Evolutionary conservation across 2,797 vertebrate genomes (phyloP).

Genomic region (Sebastolobus altivelis): DNA sequence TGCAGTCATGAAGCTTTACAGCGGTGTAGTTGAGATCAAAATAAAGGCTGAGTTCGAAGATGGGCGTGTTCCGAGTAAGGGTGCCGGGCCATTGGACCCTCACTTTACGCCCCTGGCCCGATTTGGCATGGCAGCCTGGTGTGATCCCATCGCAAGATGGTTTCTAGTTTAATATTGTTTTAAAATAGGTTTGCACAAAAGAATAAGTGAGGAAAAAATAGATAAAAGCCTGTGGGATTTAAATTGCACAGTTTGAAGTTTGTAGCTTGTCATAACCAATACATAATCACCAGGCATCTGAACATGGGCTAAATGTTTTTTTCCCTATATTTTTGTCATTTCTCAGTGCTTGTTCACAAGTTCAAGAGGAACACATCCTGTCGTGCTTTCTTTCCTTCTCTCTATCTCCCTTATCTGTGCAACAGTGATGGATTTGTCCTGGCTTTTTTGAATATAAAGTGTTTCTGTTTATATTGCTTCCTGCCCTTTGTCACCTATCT

Average conservation of each 20-base stretch:
- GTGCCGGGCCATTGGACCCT: background rate
- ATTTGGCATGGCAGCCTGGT: background rate
- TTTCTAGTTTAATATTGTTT: slow-evolving; percentile 11
- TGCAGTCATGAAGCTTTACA: background rate
- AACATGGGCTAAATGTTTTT: slow-evolving; percentile 15
- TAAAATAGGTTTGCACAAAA: slow-evolving; percentile 10
- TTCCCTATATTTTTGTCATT: slow-evolving; percentile 36
- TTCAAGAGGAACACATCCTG: slow-evolving; percentile 21
- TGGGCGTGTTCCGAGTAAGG: background rate
- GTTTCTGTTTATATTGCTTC: slow-evolving; percentile 34
- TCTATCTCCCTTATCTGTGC: slow-evolving; percentile 15
- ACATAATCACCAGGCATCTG: slow-evolving; percentile 20
- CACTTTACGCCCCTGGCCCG: background rate
- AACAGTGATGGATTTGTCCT: slow-evolving; percentile 10
- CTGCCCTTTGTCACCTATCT: slow-evolving; percentile 29
- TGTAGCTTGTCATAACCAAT: slow-evolving; percentile 28
- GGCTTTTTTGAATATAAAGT: slow-evolving; percentile 32
- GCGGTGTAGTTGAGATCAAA: background rate
- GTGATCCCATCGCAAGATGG: background rate
- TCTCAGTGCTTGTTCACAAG: slow-evolving; percentile 6
- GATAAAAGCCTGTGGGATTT: slow-evolving; percentile 7
- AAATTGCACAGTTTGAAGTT: slow-evolving; percentile 30
- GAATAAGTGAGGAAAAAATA: background rate
- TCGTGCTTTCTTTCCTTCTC: background rate
- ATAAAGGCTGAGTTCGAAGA: background rate